phyloP scores from a whole-genome alignment of 1,140 invertebrate genomes.

The Heliconius melpomene region DNA sequence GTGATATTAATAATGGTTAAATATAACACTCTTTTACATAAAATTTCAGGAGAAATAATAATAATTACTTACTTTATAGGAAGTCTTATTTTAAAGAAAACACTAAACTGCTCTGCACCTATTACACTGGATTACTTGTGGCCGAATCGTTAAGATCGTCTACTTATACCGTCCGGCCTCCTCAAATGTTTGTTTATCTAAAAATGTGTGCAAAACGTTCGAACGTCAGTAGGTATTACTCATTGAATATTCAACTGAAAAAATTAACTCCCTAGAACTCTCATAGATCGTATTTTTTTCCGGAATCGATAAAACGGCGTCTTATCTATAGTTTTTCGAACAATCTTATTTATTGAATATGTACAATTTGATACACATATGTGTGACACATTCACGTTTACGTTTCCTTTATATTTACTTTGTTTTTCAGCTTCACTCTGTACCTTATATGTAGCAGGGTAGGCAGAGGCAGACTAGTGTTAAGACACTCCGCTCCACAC shows the following conservation, averaged over 20 bases:
- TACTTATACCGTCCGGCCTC: neutral
- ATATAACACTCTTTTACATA: too few relatives aligned
- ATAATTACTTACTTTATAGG: too few relatives aligned
- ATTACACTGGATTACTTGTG: neutral
- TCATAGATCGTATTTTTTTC: neutral
- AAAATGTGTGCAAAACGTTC: neutral
- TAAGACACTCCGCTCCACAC: too few relatives aligned
- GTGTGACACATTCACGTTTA: neutral
- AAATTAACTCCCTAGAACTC: neutral
- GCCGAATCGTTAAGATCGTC: neutral
- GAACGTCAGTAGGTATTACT: neutral
- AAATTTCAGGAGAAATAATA: too few relatives aligned
- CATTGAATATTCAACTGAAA: neutral
- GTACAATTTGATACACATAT: neutral
- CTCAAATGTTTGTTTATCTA: neutral
- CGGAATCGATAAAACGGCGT: neutral
- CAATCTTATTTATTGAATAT: neutral
- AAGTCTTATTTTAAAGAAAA: neutral
- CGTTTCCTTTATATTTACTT: neutral
- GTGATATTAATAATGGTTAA: too few relatives aligned
- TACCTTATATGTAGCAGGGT: too few relatives aligned
- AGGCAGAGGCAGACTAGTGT: too few relatives aligned
- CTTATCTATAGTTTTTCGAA: neutral
- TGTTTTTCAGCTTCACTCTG: neutral
- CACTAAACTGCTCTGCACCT: neutral